phyloP scores from a whole-genome alignment of 2,888 invertebrate genomes.

The Eristalinus aeneus region DNA sequence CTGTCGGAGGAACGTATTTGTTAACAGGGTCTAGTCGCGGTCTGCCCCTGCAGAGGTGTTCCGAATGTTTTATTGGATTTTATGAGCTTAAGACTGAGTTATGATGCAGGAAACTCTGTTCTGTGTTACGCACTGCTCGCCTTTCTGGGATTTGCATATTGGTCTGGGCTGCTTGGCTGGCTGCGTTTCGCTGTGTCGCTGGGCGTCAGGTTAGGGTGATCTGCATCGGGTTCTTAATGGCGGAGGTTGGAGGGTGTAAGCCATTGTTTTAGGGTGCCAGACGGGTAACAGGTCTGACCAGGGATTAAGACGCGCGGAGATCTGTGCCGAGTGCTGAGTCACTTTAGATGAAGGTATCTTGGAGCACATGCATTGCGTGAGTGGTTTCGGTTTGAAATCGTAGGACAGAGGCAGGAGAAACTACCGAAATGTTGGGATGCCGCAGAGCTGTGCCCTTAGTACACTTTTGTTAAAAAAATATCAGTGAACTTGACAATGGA shows the following conservation, averaged over 20 bases:
- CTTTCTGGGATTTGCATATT: constrained; percentile 30
- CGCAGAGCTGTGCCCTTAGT: too few relatives aligned
- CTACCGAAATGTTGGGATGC: too few relatives aligned
- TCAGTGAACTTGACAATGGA: too few relatives aligned
- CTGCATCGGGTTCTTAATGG: not conserved
- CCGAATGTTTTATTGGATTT: constrained; percentile 50
- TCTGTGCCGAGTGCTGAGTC: not conserved
- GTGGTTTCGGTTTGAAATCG: too few relatives aligned
- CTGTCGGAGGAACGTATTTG: not conserved
- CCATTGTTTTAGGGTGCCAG: not conserved
- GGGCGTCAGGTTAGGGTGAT: not conserved
- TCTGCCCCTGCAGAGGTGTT: not conserved
- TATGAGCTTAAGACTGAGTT: constrained; percentile 66
- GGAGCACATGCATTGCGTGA: too few relatives aligned
- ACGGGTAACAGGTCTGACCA: not conserved
- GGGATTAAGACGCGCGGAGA: not conserved
- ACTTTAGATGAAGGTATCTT: not conserved
- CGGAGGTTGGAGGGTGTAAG: not conserved
- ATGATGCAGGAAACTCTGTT: constrained; percentile 59
- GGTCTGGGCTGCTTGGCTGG: not conserved
- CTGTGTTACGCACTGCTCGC: constrained; percentile 54
- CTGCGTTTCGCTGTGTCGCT: not conserved
- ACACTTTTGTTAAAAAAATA: too few relatives aligned
- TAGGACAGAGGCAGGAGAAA: too few relatives aligned
- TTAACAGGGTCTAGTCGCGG: constrained; percentile 7